A percentile compares a stretch with the other conserved stretches of the same genome.
Evolutionary conservation across 1,140 invertebrate genomes (phyloP).

Genomic region (Triops longicaudatus): DNA sequence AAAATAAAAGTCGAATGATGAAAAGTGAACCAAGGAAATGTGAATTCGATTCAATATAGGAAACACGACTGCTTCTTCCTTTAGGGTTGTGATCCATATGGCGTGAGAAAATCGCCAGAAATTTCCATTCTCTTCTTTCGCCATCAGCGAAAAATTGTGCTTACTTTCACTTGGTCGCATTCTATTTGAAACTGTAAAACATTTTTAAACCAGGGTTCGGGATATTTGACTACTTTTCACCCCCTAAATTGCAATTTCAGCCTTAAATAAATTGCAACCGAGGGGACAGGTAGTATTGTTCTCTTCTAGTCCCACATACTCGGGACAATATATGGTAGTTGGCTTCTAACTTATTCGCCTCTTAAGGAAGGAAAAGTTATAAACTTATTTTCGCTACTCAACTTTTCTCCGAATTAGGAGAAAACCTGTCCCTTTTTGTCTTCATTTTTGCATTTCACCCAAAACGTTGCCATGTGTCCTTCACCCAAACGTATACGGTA

Average conservation of each 20-base stretch:
- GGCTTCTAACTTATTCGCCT: not conserved
- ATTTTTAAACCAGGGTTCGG: not conserved
- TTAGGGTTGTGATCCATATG: not conserved
- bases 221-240: not conserved
- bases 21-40: not conserved
- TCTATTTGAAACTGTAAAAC: not conserved
- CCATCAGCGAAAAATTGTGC: too few species aligned
- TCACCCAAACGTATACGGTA: too few species aligned
- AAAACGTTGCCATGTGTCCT: not conserved
- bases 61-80: not conserved
- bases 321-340: not conserved
- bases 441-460: not conserved
- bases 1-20: not conserved
- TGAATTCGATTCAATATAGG: not conserved
- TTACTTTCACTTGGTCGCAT: not conserved
- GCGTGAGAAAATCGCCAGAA: not conserved
- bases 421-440: not conserved
- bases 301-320: too few species aligned
- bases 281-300: not conserved
- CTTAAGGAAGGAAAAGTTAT: not conserved
- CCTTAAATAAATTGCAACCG: too few species aligned
- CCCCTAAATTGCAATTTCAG: not conserved
- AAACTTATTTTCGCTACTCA: not conserved
- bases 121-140: not conserved
- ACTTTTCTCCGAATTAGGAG: conserved; percentile 1